A percentile compares a stretch with the other conserved stretches of the same genome.
Conservation (phyloP, 2,113 vertebrate species). For the Crotalus helleri region DNA sequence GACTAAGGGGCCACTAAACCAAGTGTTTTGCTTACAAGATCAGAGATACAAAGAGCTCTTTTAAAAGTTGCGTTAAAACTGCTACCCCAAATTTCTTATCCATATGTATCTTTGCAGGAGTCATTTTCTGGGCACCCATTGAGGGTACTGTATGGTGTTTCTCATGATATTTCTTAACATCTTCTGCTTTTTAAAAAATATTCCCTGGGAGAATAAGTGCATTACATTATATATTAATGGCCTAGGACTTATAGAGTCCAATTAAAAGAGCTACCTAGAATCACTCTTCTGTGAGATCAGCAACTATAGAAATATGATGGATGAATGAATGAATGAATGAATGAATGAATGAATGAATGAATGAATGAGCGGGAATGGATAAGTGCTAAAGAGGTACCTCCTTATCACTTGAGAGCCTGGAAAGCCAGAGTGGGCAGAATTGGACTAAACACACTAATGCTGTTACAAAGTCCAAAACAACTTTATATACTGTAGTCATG, state of each 20-base stretch:
- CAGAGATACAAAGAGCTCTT: constrained; percentile 15
- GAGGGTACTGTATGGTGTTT: background rate
- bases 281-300: background rate
- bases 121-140: background rate
- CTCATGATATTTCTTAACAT: background rate
- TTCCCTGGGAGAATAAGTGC: background rate
- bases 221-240: background rate
- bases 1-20: constrained; percentile 50
- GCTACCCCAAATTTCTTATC: background rate
- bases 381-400: background rate
- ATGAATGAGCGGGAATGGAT: background rate
- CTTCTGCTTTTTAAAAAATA: background rate
- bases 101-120: background rate
- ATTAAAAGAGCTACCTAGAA: background rate
- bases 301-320: background rate
- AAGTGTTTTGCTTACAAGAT: constrained; percentile 48
- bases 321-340: too few relatives aligned
- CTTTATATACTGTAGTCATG: background rate
- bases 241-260: background rate
- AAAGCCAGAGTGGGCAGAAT: background rate
- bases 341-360: background rate
- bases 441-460: background rate
- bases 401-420: background rate
- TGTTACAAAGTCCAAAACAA: background rate
- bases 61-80: background rate